Base-by-base conservation (phyloP, 1,140 invertebrate species). In the Acromyrmex heyeri region DNA sequence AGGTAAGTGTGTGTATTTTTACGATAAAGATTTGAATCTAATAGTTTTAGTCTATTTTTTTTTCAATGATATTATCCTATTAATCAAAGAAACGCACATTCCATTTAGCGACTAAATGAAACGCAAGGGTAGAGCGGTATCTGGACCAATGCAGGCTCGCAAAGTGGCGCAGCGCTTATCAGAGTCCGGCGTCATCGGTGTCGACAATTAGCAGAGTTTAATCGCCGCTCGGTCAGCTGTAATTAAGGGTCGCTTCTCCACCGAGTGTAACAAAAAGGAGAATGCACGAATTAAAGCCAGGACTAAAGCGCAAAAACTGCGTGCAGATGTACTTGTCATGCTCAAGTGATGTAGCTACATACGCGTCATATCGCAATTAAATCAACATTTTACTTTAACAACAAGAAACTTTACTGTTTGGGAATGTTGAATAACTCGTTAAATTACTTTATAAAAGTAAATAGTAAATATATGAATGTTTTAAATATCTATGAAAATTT, bases 191-290 rank as follows among this genome's bases (percentile, higher is more conserved):
- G 65, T 77, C 86, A 75, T 87, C 62, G 48, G 50, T 16, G n/a
- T 69, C 81, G 88, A 88, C 83, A 88, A 88, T 89, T 88, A 89
- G 76, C 76, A 53, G 79, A 86, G 88, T 88, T 89, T 86, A 88
- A 89, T 89, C 70, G 82, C 50, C 50, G 44, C 30, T 38, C 69
- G 87, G 86, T 86, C 82, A 85, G 53, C 86, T 34, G 86, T 86
- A 86, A 89, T 89, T 86, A 89, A 62, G 75, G 75, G 53, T 50
- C 79, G 59, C 69, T 82, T 85, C 62, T 44, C 70, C 34, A 61
- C 14, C 21, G 81, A 78, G 59, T 62, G 27, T 16, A 44, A 65
- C 73, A 85, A 85, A 85, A 85, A 85, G 62, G 73, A 21, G 48
- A 69, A 55, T 30, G 59, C 48, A 38, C 62, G 59, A 64, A 65